These are phyloP conservation scores for Indicator indicator DNA, from an alignment of 2,113 vertebrate genomes.

Conservation along the genomic window DNA sequence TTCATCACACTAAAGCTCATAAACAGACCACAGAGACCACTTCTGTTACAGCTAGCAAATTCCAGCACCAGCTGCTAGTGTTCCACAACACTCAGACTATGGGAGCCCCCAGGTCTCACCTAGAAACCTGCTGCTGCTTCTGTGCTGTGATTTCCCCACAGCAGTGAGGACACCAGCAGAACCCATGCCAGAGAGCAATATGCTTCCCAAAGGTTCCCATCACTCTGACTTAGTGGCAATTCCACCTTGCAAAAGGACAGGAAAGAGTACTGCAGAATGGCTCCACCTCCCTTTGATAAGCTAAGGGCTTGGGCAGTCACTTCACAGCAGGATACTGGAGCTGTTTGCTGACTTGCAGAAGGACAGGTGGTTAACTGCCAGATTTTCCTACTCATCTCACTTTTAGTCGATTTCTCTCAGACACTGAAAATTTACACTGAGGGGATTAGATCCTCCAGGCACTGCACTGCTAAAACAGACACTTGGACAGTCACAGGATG, in stretches of 20 bases:
- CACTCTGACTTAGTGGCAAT: slow-evolving; percentile 8
- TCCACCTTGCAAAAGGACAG: neutral
- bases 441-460: neutral
- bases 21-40: neutral
- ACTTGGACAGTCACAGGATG: neutral
- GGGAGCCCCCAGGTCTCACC: slow-evolving; percentile 10
- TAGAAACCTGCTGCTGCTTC: neutral
- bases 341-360: neutral
- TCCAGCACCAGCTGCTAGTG: neutral
- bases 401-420: neutral
- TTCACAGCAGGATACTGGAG: neutral
- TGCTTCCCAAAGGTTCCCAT: slow-evolving; percentile 21
- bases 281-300: neutral
- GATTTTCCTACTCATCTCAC: neutral
- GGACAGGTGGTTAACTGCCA: neutral
- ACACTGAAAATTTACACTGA: neutral
- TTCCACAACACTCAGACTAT: neutral
- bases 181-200: neutral
- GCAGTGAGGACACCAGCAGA: neutral
- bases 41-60: neutral
- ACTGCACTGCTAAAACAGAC: neutral
- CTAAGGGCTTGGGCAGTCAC: neutral
- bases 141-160: neutral
- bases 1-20: neutral
- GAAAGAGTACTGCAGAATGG: slow-evolving; percentile 1